Evolutionary conservation across 2,888 invertebrate species (phyloP).

Genomic region (Neoitamus cyanurus): DNA sequence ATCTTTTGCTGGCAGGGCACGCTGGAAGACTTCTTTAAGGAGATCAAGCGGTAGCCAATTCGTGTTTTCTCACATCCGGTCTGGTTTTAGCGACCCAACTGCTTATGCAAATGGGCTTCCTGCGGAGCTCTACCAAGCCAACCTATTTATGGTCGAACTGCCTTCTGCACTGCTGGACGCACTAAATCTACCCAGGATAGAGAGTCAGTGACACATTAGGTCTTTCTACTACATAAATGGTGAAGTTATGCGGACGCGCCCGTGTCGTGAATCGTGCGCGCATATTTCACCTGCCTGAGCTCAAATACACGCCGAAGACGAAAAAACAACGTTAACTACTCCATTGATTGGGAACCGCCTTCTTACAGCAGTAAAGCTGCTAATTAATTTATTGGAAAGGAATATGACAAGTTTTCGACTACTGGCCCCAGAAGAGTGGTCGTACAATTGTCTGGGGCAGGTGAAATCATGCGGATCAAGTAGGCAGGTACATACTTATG

Average conservation of each 20-base stretch:
- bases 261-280: not conserved
- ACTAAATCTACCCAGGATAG: not conserved
- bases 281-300: not conserved
- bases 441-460: not conserved
- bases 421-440: not conserved
- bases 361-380: not conserved
- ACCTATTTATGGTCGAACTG: not conserved
- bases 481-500: not conserved
- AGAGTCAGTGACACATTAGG: not conserved
- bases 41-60: slow-evolving; percentile 3
- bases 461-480: not conserved
- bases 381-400: not conserved
- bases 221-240: not conserved
- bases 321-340: not conserved
- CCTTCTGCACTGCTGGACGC: not conserved
- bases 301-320: not conserved
- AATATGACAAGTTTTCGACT: not conserved
- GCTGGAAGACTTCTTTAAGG: slow-evolving; percentile 15
- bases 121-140: not conserved
- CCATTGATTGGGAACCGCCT: not conserved
- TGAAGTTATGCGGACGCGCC: not conserved
- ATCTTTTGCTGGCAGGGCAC: not conserved
- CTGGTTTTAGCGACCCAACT: not conserved
- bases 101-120: slow-evolving; percentile 29
- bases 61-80: slow-evolving; percentile 33